Percentiles rank a stretch among this genome's conserved stretches.
phyloP scores from a whole-genome alignment of 1,140 invertebrate genomes.

The Lasioglossum albipes region DNA sequence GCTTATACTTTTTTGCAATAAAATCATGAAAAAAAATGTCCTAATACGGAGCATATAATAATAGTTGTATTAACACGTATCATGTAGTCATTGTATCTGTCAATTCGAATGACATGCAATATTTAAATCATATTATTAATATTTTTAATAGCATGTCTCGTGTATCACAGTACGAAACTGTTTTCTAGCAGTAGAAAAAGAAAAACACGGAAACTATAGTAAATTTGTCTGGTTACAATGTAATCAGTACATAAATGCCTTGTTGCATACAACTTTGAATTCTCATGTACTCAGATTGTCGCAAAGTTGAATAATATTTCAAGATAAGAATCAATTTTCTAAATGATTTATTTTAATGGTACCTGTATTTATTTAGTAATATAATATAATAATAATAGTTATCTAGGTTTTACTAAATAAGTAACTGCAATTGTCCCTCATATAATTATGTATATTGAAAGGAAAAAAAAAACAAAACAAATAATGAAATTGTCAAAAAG shows the following conservation, averaged over 20 bases:
- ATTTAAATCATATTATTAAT: constrained; percentile 37
- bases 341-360: constrained; percentile 48
- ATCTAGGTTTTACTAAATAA: constrained; percentile 50
- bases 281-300: constrained; percentile 3
- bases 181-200: constrained; percentile 31
- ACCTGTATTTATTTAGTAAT: constrained; percentile 41
- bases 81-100: constrained; percentile 50
- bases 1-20: constrained; percentile 33
- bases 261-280: constrained; percentile 27
- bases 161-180: constrained; percentile 6
- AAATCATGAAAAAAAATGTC: constrained; percentile 38
- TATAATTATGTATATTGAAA: constrained; percentile 40
- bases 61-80: constrained; percentile 44
- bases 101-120: constrained; percentile 51
- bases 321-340: constrained; percentile 30
- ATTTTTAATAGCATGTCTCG: constrained; percentile 34
- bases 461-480: constrained; percentile 38
- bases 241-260: constrained; percentile 16
- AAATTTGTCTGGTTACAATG: constrained; percentile 18
- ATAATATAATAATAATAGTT: constrained; percentile 41
- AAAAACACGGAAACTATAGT: neutral
- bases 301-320: constrained; percentile 11
- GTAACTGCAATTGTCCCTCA: constrained; percentile 49
- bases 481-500: constrained; percentile 6
- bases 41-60: constrained; percentile 44